These are phyloP conservation scores for Syngnathus typhle DNA, from an alignment of 2,113 vertebrate genomes.

Conservation along the genomic window DNA sequence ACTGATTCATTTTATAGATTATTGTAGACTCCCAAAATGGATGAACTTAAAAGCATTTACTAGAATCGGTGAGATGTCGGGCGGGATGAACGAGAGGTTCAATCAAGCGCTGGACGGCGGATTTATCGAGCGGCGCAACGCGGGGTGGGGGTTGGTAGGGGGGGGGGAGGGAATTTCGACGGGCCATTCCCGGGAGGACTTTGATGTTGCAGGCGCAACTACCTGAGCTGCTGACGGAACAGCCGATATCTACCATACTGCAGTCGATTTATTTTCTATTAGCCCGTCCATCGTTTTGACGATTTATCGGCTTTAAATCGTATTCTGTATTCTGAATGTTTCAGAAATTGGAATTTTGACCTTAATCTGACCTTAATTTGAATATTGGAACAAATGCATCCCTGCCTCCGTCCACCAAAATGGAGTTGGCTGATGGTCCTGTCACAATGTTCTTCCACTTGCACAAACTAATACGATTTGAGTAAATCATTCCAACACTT, in stretches of 20 bases:
- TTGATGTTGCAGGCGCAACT: conserved; percentile 10
- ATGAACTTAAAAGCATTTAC: conserved; percentile 12
- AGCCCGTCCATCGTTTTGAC: no score
- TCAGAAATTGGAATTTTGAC: no score
- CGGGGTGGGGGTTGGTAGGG: conserved; percentile 8
- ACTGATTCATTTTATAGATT: conserved; percentile 45
- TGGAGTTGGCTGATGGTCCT: no score
- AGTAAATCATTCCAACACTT: not conserved
- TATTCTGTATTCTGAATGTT: no score
- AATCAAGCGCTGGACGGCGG: conserved; percentile 20
- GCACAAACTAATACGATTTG: not conserved
- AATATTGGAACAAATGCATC: no score
- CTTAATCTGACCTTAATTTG: no score
- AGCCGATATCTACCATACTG: conserved; percentile 5
- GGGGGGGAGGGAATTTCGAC: conserved; percentile 14
- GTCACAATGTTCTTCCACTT: not conserved
- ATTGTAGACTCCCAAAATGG: conserved; percentile 10
- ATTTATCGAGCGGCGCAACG: conserved; percentile 31
- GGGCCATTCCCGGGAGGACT: conserved; percentile 13
- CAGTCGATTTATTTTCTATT: no score
- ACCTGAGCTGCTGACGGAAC: conserved; percentile 21
- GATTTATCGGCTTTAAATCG: no score
- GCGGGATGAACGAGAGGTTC: conserved; percentile 6
- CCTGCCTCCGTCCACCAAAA: no score
- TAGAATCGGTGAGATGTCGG: conserved; percentile 10